phyloP scores from a whole-genome alignment of 2,113 vertebrate genomes.

The Aegithalos caudatus region DNA sequence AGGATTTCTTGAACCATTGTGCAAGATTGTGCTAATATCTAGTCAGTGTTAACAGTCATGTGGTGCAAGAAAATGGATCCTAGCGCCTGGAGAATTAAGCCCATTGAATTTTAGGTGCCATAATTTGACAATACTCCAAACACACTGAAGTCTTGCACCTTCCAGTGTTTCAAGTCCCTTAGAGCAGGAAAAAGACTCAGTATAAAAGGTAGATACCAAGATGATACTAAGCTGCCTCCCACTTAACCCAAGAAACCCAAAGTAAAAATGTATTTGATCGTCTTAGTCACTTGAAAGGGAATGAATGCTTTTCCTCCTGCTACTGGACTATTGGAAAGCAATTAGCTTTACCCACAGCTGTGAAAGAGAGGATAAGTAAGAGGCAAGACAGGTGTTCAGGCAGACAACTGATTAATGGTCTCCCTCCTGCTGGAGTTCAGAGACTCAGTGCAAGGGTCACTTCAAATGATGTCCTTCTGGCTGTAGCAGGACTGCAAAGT shows the following conservation, averaged over 20 bases:
- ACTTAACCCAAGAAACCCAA: neutral
- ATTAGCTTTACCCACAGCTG: neutral
- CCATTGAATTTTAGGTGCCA: neutral
- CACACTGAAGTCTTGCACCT: neutral
- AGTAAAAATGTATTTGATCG: neutral
- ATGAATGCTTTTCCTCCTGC: neutral
- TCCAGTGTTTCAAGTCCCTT: neutral
- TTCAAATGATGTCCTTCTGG: neutral
- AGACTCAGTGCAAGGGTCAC: neutral
- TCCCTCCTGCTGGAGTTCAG: neutral
- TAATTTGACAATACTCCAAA: neutral
- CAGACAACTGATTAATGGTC: neutral
- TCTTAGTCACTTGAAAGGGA: neutral
- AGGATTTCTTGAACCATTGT: neutral
- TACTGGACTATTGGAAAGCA: neutral
- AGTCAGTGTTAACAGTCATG: neutral
- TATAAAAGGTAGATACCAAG: neutral
- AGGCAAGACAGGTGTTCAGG: neutral
- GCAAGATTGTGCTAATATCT: neutral
- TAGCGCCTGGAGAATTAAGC: neutral
- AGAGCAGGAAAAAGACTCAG: neutral
- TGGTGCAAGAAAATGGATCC: neutral
- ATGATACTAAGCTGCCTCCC: neutral
- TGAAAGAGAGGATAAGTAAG: neutral
- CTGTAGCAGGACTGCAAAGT: neutral